Evolutionary conservation across 2,113 vertebrate species (phyloP), one percentile per base, ranked within the genome.

Genomic region (Pteruthius melanotis): DNA sequence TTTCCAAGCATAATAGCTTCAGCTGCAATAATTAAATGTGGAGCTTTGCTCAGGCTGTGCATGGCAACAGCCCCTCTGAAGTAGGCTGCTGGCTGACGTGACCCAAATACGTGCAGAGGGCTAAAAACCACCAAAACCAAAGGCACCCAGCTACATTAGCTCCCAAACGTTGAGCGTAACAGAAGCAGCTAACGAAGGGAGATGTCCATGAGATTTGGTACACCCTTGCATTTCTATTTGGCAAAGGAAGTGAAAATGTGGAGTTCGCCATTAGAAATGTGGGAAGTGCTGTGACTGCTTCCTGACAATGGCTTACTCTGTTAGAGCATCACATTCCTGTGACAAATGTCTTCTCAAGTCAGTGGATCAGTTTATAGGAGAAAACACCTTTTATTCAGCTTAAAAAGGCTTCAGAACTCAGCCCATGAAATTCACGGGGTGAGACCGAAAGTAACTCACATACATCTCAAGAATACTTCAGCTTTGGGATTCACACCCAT

Each of bases 1-100:
- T 89, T 94, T 80, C 74, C 42, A 60, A 93, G 92, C 59, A 33
- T 15, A 64, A 84, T 22, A 72, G 64, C 89, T 96, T 84, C 70
- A 30, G 68, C 74, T 83, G 60, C 77, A 81, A 52, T 91, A 94
- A 96, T 89, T 87, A 95, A 88, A 94, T 3, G 65, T 63, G 83
- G 78, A 81, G 47, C 75, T 96, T 78, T 77, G 44, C 7, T 1
- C 53, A 40, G 88, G 65, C 33, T 70, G 49, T 7, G n/a, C 22
- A 5, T 40, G 61, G 89, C 89, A 93, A 20, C 60, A 80, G 35
- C 21, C 71, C 81, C 50, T 91, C 37, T 91, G 60, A 81, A 86
- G 59, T 3, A 64, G 89, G 27, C 54, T 75, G 65, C 80, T n/a
- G 20, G 35, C 49, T 84, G 77, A 28, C 7, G 9, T 68, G 85